Conservation (phyloP, 2,888 invertebrate species). For the Rotaria macrura region DNA sequence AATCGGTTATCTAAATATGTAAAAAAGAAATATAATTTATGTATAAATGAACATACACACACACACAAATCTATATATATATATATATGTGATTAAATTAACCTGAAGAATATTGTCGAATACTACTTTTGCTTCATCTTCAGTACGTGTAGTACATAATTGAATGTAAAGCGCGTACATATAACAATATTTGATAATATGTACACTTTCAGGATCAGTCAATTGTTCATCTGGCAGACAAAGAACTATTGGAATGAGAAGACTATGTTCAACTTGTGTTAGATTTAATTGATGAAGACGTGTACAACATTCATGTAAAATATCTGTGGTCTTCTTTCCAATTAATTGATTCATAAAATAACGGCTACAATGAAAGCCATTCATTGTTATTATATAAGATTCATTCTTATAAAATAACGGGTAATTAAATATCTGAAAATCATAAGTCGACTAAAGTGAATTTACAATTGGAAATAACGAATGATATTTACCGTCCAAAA, state of each 20-base stretch:
- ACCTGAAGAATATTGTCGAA: not conserved
- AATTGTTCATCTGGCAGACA: not conserved
- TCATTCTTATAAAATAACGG: not conserved
- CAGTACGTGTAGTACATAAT: not conserved
- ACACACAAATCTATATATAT: not conserved
- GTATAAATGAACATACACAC: not conserved
- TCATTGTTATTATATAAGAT: not conserved
- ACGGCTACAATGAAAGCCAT: not conserved
- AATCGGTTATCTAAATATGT: too few species aligned
- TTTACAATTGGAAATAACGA: not conserved
- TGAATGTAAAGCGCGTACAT: not conserved
- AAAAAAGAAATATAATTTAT: too few species aligned
- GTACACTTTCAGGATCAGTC: not conserved
- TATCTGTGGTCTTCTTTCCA: not conserved
- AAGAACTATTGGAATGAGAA: not conserved
- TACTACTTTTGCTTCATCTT: not conserved
- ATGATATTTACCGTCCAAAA: not conserved
- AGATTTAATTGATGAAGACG: not conserved
- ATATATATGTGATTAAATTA: not conserved
- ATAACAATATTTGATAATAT: not conserved
- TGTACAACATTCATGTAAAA: not conserved
- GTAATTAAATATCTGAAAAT: not conserved
- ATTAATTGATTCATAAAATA: not conserved
- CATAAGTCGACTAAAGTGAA: accelerated
- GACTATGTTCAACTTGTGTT: not conserved